Evolutionary conservation across 2,113 vertebrate species (phyloP), one percentile per base, ranked within the genome.

Genomic region (Tetrao urogallus): DNA sequence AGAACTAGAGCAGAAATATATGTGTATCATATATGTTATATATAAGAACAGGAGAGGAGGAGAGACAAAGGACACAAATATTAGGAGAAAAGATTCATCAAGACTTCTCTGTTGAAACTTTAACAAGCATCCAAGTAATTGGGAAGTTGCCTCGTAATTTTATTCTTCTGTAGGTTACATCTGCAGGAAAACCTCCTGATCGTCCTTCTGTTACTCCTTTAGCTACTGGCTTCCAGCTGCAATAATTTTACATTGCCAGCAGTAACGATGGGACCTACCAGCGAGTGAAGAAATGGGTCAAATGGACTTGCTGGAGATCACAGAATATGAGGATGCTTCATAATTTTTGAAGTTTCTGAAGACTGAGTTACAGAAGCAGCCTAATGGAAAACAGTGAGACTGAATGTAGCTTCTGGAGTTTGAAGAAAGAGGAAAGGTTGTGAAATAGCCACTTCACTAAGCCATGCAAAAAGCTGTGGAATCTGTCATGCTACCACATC

Each of bases 1-100:
- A 83, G 54, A 73, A 65, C 36, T 87, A 27, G 30, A 75, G 66
- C 27, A 89, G 63, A 90, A 93, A 94, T 91, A 82, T 21, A 50
- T 36, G 12, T 13, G 15, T 78, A 88, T 71, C 52, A 81, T 83
- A 88, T 36, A 42, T 20, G 82, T 42, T 82, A 28, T 63, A 40
- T n/a, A 40, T n/a, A 90, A 70, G 71, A 76, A 80, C 38, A 58
- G 73, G 54, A 75, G 50, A 66, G 14, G 79, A 75, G 56, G 67
- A 95, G 64, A 32, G 47, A 93, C 34, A 34, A 13, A 18, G 32
- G 17, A 61, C 86, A 82, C 34, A 88, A 79, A n/a, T 75, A 73
- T 20, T 28, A 71, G 22, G 58, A 28, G 24, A 40, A 50, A 88
- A 73, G 43, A 82, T 90, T 82, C 20, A 74, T 48, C 1, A 1